Conservation (phyloP, 2,113 vertebrate species). For the Jaculus jaculus region DNA sequence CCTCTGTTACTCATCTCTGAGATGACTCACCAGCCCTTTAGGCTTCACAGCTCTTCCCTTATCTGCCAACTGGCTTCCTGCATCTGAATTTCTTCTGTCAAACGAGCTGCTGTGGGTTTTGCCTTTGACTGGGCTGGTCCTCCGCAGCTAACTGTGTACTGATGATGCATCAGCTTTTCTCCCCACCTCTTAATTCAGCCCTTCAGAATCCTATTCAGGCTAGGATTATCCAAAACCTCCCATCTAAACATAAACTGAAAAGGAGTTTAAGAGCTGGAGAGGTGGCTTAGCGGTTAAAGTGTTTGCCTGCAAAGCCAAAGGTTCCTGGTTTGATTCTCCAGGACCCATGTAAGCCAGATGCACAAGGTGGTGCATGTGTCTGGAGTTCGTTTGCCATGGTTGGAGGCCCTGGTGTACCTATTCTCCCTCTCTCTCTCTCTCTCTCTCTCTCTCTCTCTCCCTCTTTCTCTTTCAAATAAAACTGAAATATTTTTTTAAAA, state of each 20-base stretch:
- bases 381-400: no score
- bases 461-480: no score
- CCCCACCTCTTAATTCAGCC: neutral
- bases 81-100: neutral
- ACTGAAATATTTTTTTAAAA: no score
- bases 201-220: constrained; percentile 18
- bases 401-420: no score
- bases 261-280: neutral
- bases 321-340: no score
- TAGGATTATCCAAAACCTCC: constrained; percentile 35
- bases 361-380: no score
- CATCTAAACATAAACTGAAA: neutral
- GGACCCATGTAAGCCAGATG: no score
- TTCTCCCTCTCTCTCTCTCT: no score
- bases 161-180: neutral
- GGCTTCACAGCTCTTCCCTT: neutral
- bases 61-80: neutral
- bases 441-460: no score
- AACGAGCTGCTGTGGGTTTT: neutral
- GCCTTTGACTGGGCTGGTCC: neutral
- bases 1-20: neutral
- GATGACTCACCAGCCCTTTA: neutral
- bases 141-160: neutral
- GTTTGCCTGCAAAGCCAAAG: no score
- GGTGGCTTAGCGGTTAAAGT: no score